Base-by-base conservation (phyloP, 2,113 vertebrate genomes). In the Gambusia holbrooki region DNA sequence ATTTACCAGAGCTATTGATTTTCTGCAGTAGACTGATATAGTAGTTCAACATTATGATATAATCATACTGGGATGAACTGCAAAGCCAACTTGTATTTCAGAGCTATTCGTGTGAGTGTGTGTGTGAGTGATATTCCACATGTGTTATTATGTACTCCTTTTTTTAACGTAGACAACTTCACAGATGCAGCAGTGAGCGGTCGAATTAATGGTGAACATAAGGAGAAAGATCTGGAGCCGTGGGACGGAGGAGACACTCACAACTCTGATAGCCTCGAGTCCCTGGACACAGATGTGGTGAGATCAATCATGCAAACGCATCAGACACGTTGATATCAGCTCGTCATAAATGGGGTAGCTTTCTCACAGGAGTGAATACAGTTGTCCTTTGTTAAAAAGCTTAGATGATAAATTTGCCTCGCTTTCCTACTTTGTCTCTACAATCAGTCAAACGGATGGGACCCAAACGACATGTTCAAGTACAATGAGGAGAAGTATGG, bases 401-500 rank as follows among this genome's bases (percentile, higher is more conserved):
- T 1, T 12, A 10, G 63, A 42, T 33, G 37, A 74, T 0, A 73
- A 60, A 70, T 62, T 60, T 25, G 51, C 51, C 12, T 69, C 8
- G 62, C 17, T 76, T 5, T 81, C 28, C 60, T 54, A 9, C 51
- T 69, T 19, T 61, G 30, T 45, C 65, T 78, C 15, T 72, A 51
- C 86, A 35, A 42, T 77, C 66, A 99, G 98, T 99, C 97, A 88
- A 99, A 99, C 79, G 98, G 98, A 79, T 99, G 98, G 98, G 98
- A 99, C 94, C 96, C 98, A 88, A 99, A 98, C 88, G 98, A 99
- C 92, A 99, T 99, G 98, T 99, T 99, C 94, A 97, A 97, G 89
- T 99, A 96, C 93, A 99, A 99, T 88, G 98, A 99, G 94, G 98
- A 99, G 94, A 98, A 96, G 87, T 97, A 99, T 74, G 98, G 98